Evolutionary conservation across 2,888 invertebrate species (phyloP).

Genomic region (Dyspetes luteomarginatus): DNA sequence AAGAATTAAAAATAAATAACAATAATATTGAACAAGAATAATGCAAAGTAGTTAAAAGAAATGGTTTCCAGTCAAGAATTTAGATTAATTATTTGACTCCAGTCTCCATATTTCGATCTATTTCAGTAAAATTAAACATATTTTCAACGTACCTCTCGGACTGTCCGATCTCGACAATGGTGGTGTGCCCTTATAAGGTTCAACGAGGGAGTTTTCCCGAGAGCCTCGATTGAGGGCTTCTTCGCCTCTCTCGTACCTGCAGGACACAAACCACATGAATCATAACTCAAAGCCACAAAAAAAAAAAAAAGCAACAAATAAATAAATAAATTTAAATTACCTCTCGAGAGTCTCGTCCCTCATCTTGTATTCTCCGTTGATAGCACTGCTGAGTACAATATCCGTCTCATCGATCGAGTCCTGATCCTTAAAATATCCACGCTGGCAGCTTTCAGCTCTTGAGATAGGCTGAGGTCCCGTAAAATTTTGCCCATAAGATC

Average conservation of each 20-base stretch:
- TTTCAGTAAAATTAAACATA: background rate
- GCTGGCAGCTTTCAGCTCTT: conserved; percentile 80
- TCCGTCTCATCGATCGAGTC: conserved; percentile 83
- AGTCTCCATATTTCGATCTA: background rate
- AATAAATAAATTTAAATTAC: conserved; percentile 64
- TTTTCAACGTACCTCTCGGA: conserved; percentile 76
- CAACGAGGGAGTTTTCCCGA: conserved; percentile 84
- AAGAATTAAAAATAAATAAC: no score
- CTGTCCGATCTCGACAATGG: conserved; percentile 78
- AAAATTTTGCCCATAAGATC: conserved; percentile 74
- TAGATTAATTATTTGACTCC: no score
- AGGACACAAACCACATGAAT: conserved; percentile 28
- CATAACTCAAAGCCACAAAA: conserved; percentile 7
- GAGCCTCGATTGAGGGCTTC: conserved; percentile 79
- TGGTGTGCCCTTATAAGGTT: conserved; percentile 83
- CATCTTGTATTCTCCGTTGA: conserved; percentile 81
- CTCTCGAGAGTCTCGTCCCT: conserved; percentile 81
- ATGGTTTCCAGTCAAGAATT: no score
- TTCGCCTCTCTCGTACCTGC: conserved; percentile 80
- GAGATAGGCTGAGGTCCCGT: conserved; percentile 79
- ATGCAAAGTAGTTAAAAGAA: no score
- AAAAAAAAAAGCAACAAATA: background rate
- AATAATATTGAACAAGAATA: no score
- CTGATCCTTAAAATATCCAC: conserved; percentile 84
- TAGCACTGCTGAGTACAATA: conserved; percentile 75